Base-by-base conservation (phyloP, 2,113 vertebrate species). In the Cephalopterus ornatus region DNA sequence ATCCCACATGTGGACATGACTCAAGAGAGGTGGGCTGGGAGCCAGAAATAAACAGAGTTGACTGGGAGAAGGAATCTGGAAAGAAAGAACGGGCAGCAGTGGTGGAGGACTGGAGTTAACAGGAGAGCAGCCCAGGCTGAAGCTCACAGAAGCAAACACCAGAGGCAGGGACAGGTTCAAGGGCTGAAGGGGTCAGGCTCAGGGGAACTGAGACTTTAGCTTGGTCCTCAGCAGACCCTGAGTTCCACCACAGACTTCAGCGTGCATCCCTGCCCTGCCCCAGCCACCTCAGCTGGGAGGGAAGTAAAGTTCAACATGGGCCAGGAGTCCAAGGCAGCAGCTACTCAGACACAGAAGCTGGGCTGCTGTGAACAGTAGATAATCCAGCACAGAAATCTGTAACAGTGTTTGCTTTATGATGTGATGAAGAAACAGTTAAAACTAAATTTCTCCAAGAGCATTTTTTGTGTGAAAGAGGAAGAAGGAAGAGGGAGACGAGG, bases 371-470 rank as follows among this genome's bases (percentile, higher is more conserved):
- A 82, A 44, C 41, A 59, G 52, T 11, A 70, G 76, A 61, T 73
- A 5, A 30, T 32, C 37, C 47, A 78, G 56, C 30, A 41, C 14
- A 52, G 59, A 82, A 93, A 76, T 56, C 46, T 32, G 28, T 18
- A 87, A 37, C 58, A 88, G 55, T 8, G 2, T 39, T 52, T 71
- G 62, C 42, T 85, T 79, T 61, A 61, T 42, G 52, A 52, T 32
- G 28, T 47, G 58, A 55, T 63, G 49, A 85, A 83, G 58, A 83
- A 93, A 75, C 13, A 85, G 67, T 67, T 85, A 87, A 89, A 88
- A 96, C 59, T 86, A 88, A 71, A 86, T 92, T 88, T 74, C 42
- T 91, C 32, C 55, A 62, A 62, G 82, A 94, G 32, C 50, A 70
- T 70, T 85, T 92, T 76, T 73, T 49, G 67, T 85, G 62, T 73